Conservation (phyloP, 2,888 invertebrate genomes). For the Branchinecta sandiegonensis region DNA sequence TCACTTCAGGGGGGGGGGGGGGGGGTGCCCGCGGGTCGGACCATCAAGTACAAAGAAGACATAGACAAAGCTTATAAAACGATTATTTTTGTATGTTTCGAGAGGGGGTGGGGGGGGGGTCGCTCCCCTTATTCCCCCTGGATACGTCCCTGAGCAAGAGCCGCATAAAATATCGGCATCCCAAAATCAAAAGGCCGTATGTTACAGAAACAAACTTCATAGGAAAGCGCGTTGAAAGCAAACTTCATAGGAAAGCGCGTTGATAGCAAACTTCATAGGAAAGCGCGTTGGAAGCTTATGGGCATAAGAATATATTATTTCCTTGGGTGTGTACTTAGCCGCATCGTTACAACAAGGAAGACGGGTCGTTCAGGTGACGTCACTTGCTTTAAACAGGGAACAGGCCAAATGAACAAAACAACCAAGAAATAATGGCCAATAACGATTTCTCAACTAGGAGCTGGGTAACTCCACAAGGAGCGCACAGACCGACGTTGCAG, state of each 20-base stretch:
- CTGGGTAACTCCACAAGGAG: no score
- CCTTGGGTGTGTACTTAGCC: no score
- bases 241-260: neutral
- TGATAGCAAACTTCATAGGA: neutral
- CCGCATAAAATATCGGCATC: neutral
- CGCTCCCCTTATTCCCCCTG: neutral
- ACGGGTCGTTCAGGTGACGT: no score
- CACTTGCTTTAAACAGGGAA: no score
- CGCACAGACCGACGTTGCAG: no score
- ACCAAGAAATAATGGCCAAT: no score
- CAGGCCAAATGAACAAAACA: no score
- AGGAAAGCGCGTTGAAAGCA: neutral
- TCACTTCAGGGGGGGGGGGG: neutral
- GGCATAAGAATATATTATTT: neutral
- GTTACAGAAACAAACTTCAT: neutral
- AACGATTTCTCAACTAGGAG: no score
- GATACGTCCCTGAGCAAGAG: neutral
- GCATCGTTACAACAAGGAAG: no score
- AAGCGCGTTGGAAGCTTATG: neutral
- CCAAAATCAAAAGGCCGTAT: neutral
- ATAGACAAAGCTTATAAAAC: neutral
- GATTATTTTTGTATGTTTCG: neutral
- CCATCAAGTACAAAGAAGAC: neutral
- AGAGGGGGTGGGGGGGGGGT: neutral
- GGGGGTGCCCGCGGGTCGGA: neutral